A percentile compares a stretch with the other conserved stretches of the same genome.
phyloP scores from a whole-genome alignment of 2,888 invertebrate genomes.

The Lomographa bimaculata region DNA sequence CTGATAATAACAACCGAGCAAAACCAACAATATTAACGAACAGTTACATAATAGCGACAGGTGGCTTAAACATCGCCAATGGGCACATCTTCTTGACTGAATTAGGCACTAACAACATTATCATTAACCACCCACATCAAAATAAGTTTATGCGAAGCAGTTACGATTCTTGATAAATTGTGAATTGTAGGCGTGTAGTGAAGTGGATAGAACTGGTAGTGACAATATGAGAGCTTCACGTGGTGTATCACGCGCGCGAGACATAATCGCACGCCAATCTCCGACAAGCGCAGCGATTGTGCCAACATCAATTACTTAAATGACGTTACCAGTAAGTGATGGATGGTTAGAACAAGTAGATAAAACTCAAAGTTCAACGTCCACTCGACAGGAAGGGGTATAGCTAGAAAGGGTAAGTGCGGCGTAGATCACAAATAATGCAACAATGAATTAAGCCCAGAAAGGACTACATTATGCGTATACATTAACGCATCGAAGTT shows the following conservation, averaged over 20 bases:
- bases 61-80: slow-evolving; percentile 24
- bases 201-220: slow-evolving; percentile 24
- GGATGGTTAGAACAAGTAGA: slow-evolving; percentile 3
- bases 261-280: slow-evolving; percentile 38
- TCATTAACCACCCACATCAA: slow-evolving; percentile 2
- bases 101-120: slow-evolving; percentile 1
- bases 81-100: slow-evolving; percentile 8
- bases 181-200: slow-evolving; percentile 13
- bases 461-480: slow-evolving; percentile 1
- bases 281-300: slow-evolving; percentile 39
- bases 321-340: slow-evolving; percentile 25
- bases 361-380: slow-evolving; percentile 12
- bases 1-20: slow-evolving; percentile 39
- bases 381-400: neutral
- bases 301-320: slow-evolving; percentile 47
- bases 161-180: slow-evolving; percentile 11
- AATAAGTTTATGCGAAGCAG: too few relatives aligned
- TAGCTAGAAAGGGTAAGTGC: too few relatives aligned
- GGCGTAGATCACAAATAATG: too few relatives aligned
- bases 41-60: slow-evolving; percentile 48
- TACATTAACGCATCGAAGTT: slow-evolving; percentile 1
- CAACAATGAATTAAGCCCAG: neutral
- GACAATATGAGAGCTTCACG: slow-evolving; percentile 41
- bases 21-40: slow-evolving; percentile 40
- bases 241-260: slow-evolving; percentile 42